Evolutionary conservation across 2,113 vertebrate genomes (phyloP), one percentile per base, ranked within the genome.

Genomic region (Catharus minimus): DNA sequence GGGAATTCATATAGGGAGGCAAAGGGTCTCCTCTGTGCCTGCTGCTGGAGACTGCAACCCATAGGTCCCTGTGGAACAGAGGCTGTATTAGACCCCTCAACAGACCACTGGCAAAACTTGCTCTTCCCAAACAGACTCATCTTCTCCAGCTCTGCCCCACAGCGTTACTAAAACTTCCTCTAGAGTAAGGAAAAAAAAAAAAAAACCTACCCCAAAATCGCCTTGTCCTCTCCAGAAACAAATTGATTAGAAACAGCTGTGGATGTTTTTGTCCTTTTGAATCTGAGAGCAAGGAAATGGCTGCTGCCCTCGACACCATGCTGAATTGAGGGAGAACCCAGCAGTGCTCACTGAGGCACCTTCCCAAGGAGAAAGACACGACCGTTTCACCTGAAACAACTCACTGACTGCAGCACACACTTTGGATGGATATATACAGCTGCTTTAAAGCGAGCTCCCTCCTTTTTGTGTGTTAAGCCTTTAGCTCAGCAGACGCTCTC

Each of bases 401-500:
- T 89, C 11, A 1, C 39, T 1, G 5, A 24, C 69, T 71, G 52
- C 3, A 1, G 66, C 53, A 75, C 28, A 44, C 0, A 1, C 11
- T 78, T 67, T 82, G 82, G 15, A 71, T 49, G 8, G 53, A 58
- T 68, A 20, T 13, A 46, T 41, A 33, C 53, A 44, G 41, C 53
- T 32, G 16, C 76, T 85, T 74, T 74, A 95, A 88, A 71, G 56
- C 65, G 57, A 78, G 38, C 53, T 90, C 49, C 32, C 50, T 84
- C 41, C 41, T 79, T 84, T 74, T 68, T 78, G 26, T 82, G 64
- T 76, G 67, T 69, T 82, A 95, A 91, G 53, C 30, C 46, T 88
- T 90, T 69, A 78, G 55, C 74, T 87, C 41, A 82, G 73, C 66
- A 79, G 52, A 66, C 82, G 74, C 69, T 90, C 78, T 88, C 73